Base-by-base conservation (phyloP, 2,113 vertebrate genomes). In the Bufo gargarizans region DNA sequence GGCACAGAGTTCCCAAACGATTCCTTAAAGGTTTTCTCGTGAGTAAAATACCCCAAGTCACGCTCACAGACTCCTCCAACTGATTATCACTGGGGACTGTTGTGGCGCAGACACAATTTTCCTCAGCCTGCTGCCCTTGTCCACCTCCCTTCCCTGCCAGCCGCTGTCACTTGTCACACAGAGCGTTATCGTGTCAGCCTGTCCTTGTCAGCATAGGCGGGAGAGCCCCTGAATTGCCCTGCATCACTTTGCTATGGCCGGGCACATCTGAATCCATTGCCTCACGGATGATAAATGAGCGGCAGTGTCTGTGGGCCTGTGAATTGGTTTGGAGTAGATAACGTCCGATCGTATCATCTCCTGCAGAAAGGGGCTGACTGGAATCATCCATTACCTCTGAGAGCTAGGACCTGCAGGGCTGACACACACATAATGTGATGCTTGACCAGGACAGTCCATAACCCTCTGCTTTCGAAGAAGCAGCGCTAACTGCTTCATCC, bases 271-370 rank as follows among this genome's bases (percentile, higher is more conserved):
- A 84, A 89, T 89, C 82, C 87, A 67, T 89, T 59, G 87, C 81
- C 87, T 84, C 81, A 33, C 63, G 72, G 81, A 89, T 89, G 87
- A 89, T 89, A 78, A 89, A 89, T 89, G 87, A 89, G 81, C 81
- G 61, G 87, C 87, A 89, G 72, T 12, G 74, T 74, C 87, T 89
- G 81, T 77, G 82, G 87, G 87, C 82, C 87, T 89, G 87, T 89
- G 87, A 89, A 89, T 89, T 89, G 87, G 87, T 89, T 84, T 84
- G 87, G 87, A 89, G 87, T 89, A 89, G 82, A 89, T 88, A 89
- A 84, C 82, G 87, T 89, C 87, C 87, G 81, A 89, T 89, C 71
- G 74, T 88, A 89, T 89, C 87, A 89, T 89, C 81, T 89, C 87
- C 87, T 84, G 81, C 81, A 84, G 82, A 84, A 89, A 89, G 87